Evolutionary conservation across 2,113 vertebrate species (phyloP).

Genomic region (Xiphorhynchus elegans): DNA sequence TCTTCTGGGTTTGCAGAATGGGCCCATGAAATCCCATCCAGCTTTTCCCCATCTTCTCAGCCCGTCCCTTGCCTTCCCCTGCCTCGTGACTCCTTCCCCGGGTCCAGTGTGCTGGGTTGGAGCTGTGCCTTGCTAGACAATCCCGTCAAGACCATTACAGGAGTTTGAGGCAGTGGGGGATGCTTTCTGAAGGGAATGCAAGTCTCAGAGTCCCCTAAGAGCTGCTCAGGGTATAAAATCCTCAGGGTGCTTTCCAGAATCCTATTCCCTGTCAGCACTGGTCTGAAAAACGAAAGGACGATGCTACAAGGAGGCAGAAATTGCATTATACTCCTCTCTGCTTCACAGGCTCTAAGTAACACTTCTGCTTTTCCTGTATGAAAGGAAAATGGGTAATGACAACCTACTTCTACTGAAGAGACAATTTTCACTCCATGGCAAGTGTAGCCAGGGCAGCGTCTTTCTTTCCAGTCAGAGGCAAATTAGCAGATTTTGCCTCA

Average conservation of each 20-base stretch:
- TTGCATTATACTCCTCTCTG: not conserved
- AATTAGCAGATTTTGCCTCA: constrained; percentile 17
- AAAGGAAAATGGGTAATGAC: constrained; percentile 53
- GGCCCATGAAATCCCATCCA: not conserved
- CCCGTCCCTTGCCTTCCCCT: not conserved
- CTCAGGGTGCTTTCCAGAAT: not conserved
- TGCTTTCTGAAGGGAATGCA: not conserved
- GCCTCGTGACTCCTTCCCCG: not conserved
- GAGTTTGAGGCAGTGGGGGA: not conserved
- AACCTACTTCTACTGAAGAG: constrained; percentile 33
- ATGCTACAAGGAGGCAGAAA: constrained; percentile 19
- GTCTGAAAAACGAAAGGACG: not conserved
- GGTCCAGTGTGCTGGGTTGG: not conserved
- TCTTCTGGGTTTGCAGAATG: not conserved
- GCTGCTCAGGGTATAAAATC: not conserved
- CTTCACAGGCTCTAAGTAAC: not conserved
- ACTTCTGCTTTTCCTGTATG: not conserved
- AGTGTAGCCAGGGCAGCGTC: not conserved
- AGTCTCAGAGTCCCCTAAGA: not conserved
- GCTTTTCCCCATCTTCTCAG: not conserved
- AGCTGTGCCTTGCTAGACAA: not conserved
- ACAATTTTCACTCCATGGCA: constrained; percentile 36
- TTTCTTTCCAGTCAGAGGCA: constrained; percentile 8
- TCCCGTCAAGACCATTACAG: not conserved
- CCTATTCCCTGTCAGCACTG: not conserved